Evolutionary conservation across 2,797 vertebrate species (phyloP).

Genomic region (Eulemur rubriventer): DNA sequence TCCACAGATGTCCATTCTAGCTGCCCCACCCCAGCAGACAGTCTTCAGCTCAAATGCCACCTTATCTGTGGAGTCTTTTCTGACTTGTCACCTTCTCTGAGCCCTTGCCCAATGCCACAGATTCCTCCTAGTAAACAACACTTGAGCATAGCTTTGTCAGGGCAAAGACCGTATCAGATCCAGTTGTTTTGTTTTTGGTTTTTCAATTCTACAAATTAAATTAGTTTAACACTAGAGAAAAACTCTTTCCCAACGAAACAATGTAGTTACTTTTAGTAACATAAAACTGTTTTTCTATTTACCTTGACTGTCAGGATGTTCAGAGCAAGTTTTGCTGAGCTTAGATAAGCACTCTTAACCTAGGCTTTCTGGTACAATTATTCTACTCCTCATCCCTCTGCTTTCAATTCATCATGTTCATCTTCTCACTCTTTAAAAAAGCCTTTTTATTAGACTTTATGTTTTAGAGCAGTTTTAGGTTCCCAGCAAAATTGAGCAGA

Average conservation of each 20-base stretch:
- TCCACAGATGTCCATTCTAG: too few species aligned
- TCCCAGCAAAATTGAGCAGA: background rate
- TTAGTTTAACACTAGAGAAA: background rate
- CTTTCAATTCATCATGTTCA: background rate
- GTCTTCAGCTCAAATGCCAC: background rate
- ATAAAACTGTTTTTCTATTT: background rate
- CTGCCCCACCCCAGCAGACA: background rate
- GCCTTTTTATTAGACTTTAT: background rate
- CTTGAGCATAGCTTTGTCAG: background rate
- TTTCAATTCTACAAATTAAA: background rate
- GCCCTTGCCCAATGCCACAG: background rate
- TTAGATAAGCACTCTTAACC: background rate
- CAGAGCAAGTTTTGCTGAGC: background rate
- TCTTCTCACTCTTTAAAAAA: background rate
- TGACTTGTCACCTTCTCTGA: background rate
- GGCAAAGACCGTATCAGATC: background rate
- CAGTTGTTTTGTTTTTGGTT: background rate
- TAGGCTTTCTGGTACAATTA: background rate
- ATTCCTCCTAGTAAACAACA: background rate
- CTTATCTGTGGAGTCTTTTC: background rate
- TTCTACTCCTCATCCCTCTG: background rate
- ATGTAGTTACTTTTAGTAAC: background rate
- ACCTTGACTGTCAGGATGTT: background rate
- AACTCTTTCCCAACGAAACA: background rate
- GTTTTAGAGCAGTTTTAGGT: background rate